Percentiles rank a stretch among this genome's conserved stretches.
phyloP scores from a whole-genome alignment of 2,113 vertebrate genomes.

The Cyprinus carpio region DNA sequence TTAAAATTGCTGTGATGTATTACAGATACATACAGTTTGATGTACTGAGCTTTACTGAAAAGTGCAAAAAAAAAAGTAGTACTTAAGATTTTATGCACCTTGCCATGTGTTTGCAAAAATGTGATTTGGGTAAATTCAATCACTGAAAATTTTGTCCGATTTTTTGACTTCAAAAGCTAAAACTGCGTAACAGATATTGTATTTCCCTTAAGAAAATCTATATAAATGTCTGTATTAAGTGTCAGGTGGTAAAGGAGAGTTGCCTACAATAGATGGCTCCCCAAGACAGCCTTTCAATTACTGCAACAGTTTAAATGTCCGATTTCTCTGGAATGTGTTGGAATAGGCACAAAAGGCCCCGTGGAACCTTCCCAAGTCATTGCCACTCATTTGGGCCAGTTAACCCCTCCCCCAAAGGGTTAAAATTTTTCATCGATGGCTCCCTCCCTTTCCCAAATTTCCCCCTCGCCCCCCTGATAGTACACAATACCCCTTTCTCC shows the following conservation, averaged over 20 bases:
- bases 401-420: too few relatives aligned
- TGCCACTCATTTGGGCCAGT: too few relatives aligned
- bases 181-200: neutral
- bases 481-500: too few relatives aligned
- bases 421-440: too few relatives aligned
- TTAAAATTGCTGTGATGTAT: neutral
- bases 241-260: neutral
- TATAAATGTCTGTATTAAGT: conserved; percentile 37
- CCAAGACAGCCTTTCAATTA: conserved; percentile 77
- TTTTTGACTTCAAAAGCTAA: neutral
- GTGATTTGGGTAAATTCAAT: neutral
- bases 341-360: conserved; percentile 71
- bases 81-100: neutral
- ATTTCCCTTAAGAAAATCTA: neutral
- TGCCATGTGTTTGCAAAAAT: neutral
- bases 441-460: too few relatives aligned
- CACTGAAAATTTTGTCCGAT: too few relatives aligned
- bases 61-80: neutral
- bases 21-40: neutral
- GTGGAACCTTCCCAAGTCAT: conserved; percentile 71
- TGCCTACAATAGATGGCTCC: conserved; percentile 36
- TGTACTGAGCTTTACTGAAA: neutral
- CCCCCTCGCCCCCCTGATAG: too few relatives aligned
- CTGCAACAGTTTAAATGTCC: conserved; percentile 73
- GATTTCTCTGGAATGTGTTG: conserved; percentile 73